These are phyloP conservation scores for Xanthorhoe designata DNA, from an alignment of 2,888 invertebrate species.

Conservation along the genomic window DNA sequence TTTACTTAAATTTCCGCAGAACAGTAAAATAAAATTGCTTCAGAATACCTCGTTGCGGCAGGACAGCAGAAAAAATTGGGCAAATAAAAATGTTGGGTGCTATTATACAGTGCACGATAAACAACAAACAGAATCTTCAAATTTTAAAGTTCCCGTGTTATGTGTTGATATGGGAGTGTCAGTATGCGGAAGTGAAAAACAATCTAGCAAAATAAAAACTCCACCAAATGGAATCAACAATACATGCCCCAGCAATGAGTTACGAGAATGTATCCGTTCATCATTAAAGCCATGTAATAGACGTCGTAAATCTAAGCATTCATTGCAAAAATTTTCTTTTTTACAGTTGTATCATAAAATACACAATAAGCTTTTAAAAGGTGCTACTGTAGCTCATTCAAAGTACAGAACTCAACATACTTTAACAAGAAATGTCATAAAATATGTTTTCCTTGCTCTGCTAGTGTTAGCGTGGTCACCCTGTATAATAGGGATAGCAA, in stretches of 20 bases:
- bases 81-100: not conserved
- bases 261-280: not conserved
- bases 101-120: not conserved
- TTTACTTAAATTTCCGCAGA: conserved; percentile 27
- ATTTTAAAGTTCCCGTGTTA: conserved; percentile 2
- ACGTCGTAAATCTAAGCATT: not conserved
- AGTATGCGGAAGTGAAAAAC: conserved; percentile 2
- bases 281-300: not conserved
- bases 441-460: conserved; percentile 19
- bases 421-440: conserved; percentile 7
- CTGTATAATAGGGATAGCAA: conserved; percentile 13
- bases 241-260: not conserved
- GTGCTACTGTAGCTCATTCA: not conserved
- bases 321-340: not conserved
- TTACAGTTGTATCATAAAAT: conserved; percentile 7
- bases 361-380: conserved; percentile 2
- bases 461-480: conserved; percentile 25
- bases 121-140: not conserved
- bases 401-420: not conserved
- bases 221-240: not conserved
- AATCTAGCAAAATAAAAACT: not conserved
- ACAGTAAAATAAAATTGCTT: conserved; percentile 9
- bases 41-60: conserved; percentile 4
- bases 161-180: conserved; percentile 17
- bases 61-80: conserved; percentile 1